Evolutionary conservation across 2,113 vertebrate species (phyloP).

Genomic region (Psittacus erithacus): DNA sequence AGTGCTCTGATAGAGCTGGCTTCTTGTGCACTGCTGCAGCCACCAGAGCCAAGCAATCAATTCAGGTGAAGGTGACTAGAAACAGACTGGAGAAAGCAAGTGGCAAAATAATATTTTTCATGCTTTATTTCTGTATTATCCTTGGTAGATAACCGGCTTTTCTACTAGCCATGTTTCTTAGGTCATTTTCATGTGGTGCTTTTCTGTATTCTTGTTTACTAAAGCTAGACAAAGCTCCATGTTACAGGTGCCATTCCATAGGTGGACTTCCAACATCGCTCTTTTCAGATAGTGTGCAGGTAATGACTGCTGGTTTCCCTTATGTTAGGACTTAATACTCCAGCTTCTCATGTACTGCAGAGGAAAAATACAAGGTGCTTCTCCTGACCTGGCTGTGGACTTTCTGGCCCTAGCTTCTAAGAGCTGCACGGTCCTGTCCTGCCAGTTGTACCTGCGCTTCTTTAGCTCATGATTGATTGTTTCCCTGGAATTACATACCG

Average conservation of each 20-base stretch:
- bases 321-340: not conserved
- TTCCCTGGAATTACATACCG: not conserved
- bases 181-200: not conserved
- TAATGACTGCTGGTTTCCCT: not conserved
- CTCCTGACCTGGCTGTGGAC: rapidly evolving
- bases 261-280: not conserved
- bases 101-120: not conserved
- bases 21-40: not conserved
- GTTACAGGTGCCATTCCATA: not conserved
- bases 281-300: not conserved
- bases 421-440: not conserved
- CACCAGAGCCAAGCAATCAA: not conserved
- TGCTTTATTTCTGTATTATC: not conserved
- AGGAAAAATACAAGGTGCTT: not conserved
- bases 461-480: not conserved
- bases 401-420: not conserved
- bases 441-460: not conserved
- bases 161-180: not conserved
- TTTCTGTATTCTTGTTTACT: not conserved
- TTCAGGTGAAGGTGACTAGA: not conserved
- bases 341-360: not conserved
- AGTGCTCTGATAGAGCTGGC: not conserved
- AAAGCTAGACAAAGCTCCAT: not conserved
- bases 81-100: not conserved
- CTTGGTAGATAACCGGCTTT: not conserved